Evolutionary conservation across 2,888 invertebrate genomes (phyloP).

Genomic region (Notocelia uddmanniana): DNA sequence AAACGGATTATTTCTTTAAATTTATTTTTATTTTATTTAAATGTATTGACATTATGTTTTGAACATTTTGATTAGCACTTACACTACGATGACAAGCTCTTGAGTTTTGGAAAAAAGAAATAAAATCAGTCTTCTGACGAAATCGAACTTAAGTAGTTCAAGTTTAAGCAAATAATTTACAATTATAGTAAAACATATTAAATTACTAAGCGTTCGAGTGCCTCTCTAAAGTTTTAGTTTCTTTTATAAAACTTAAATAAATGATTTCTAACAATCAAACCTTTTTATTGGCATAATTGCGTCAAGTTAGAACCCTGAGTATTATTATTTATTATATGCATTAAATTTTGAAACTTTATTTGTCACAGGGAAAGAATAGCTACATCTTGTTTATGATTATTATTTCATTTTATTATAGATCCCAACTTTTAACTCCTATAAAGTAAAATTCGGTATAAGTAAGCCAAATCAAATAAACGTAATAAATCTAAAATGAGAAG

Average conservation of each 20-base stretch:
- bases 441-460: no score
- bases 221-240: not conserved
- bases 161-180: not conserved
- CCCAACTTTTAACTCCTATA: no score
- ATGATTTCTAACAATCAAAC: not conserved
- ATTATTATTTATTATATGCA: no score
- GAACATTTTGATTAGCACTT: constrained; percentile 76
- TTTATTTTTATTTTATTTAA: constrained; percentile 60
- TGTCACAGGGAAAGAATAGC: no score
- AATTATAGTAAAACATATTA: no score
- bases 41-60: constrained; percentile 79
- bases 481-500: no score
- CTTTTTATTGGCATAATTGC: not conserved
- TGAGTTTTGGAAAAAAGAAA: constrained; percentile 56
- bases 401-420: no score
- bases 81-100: constrained; percentile 79
- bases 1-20: constrained; percentile 57
- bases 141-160: not conserved
- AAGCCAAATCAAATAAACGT: no score
- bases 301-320: no score
- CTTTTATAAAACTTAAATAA: not conserved
- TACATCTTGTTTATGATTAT: no score
- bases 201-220: not conserved
- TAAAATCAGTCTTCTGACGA: constrained; percentile 46
- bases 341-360: no score